Evolutionary conservation across 2,797 vertebrate species (phyloP).

Genomic region (Eulemur rubriventer): DNA sequence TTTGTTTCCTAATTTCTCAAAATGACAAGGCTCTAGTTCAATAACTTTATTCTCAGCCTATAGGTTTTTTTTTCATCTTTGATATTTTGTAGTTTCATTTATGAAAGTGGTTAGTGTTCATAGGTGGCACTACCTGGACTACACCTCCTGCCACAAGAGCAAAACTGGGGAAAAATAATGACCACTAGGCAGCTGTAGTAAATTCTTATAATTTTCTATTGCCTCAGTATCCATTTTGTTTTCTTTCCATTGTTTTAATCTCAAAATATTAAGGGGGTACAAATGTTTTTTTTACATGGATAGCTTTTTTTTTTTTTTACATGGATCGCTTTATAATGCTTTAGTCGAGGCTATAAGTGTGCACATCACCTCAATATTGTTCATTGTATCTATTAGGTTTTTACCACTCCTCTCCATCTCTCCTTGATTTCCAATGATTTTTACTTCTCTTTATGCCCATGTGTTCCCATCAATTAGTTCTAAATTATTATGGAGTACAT

Average conservation of each 20-base stretch:
- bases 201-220: background rate
- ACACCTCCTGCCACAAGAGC: background rate
- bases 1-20: conserved; percentile 2
- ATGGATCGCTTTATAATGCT: background rate
- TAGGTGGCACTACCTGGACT: background rate
- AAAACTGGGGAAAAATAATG: conserved; percentile 8
- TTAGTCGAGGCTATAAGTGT: background rate
- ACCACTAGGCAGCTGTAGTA: background rate
- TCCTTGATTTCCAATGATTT: background rate
- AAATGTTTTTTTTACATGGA: background rate
- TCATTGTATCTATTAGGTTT: background rate
- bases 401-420: background rate
- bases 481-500: background rate
- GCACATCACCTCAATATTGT: background rate
- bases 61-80: background rate
- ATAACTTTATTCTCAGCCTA: background rate
- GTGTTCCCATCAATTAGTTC: background rate
- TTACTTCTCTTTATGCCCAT: background rate
- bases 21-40: background rate
- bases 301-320: background rate
- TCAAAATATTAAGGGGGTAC: background rate
- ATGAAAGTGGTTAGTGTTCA: background rate
- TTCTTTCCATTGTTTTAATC: background rate
- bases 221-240: background rate
- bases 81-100: background rate